A percentile compares a stretch with the other conserved stretches of the same genome.
These are phyloP conservation scores for Nemotelus nigrinus DNA, from an alignment of 2,888 invertebrate species.

Conservation along the genomic window DNA sequence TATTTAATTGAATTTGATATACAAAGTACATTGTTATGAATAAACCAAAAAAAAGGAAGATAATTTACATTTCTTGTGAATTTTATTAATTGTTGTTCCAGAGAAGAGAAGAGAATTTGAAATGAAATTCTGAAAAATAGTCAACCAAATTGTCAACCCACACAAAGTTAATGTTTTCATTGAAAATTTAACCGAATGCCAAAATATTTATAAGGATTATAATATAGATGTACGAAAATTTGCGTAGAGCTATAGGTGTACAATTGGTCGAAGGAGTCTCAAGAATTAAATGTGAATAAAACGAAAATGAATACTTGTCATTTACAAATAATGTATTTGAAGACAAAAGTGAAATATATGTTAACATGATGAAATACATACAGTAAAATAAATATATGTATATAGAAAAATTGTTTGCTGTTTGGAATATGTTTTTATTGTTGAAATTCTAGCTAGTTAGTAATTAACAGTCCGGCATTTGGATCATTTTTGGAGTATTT, in stretches of 20 bases:
- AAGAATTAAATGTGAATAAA: neutral
- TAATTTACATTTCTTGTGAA: slow-evolving; percentile 28
- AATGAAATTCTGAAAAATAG: slow-evolving; percentile 6
- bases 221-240: neutral
- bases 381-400: no score
- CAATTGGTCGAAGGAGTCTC: neutral
- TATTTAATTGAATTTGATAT: slow-evolving; percentile 4
- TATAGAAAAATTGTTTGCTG: no score
- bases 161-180: slow-evolving; percentile 38
- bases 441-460: no score
- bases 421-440: no score
- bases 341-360: no score
- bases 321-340: no score
- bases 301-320: neutral
- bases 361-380: no score
- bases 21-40: slow-evolving; percentile 13
- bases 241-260: neutral
- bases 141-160: slow-evolving; percentile 38
- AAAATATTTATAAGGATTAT: slow-evolving; percentile 40
- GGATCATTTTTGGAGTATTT: no score
- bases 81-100: slow-evolving; percentile 15
- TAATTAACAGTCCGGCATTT: no score
- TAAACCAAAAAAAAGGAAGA: neutral
- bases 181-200: slow-evolving; percentile 28
- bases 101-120: neutral